Evolutionary conservation across 2,888 invertebrate species (phyloP).

Genomic region (Chaetogeoica ovagalla): DNA sequence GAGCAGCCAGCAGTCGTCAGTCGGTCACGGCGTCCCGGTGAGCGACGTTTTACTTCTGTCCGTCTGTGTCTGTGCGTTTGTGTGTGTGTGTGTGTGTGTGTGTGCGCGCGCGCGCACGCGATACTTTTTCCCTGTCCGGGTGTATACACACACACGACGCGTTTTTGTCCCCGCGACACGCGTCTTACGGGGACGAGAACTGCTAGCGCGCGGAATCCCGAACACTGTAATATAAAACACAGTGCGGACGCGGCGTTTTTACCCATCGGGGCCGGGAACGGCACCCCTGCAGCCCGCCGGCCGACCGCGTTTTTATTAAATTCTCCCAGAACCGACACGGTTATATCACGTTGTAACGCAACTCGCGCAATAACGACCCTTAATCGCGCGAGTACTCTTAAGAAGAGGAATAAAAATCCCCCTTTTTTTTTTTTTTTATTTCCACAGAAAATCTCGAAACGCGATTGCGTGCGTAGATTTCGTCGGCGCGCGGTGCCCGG

Average conservation of each 20-base stretch:
- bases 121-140: not conserved
- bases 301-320: conserved; percentile 42
- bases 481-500: not conserved
- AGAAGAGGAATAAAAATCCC: conserved; percentile 21
- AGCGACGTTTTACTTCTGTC: conserved; percentile 10
- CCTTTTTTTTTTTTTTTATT: not conserved
- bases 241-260: not conserved
- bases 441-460: no score
- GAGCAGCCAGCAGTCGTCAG: conserved; percentile 30
- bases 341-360: conserved; percentile 2
- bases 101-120: not conserved
- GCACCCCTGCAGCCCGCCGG: no score
- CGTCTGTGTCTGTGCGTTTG: not conserved
- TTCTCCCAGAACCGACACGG: conserved; percentile 22
- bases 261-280: no score
- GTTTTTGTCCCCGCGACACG: no score
- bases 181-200: no score
- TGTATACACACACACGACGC: not conserved
- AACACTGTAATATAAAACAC: no score
- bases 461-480: not conserved
- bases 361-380: conserved; percentile 10
- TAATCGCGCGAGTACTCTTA: conserved; percentile 12
- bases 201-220: no score
- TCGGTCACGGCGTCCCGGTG: conserved; percentile 49
- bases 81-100: not conserved